Evolutionary conservation across 92 coral and sea anemone genomes (phyloP), one percentile per base, ranked within the genome.

Genomic region (Palythoa grandis): DNA sequence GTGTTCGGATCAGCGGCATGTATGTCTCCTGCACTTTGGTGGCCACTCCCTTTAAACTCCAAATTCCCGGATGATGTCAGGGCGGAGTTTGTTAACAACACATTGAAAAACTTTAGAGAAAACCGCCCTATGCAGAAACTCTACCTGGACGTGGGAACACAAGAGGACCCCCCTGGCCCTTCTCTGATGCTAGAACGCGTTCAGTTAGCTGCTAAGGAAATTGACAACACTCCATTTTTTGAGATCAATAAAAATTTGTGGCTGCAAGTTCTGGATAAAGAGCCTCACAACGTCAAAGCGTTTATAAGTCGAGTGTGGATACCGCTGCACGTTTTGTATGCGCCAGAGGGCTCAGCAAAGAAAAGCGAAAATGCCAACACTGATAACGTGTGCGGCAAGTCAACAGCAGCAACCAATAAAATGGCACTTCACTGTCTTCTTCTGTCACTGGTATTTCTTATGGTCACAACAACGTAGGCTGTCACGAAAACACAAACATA

Each of bases 1-100:
- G 78, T 83, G 35, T 89, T 89, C 50, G 92, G 92, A 54, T 84
- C 92, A 89, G 92, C 92, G 86, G 92, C 92, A 11, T 89, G 92
- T 53, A 77, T 89, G 86, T 89, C 92, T 54, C 88, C 92, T 38
- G 84, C 92, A 85, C 70, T 89, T 58, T 89, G 92, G 92, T 89
- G 92, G 92, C 92, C 92, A 3, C 77, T 89, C 39, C 92, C 92
- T 19, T 77, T 57, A 70, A 85, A 89, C 75, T 77, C 69, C 13
- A 84, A 47, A 38, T 89, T 67, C 68, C 92, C 92, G 76, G 88
- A 89, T 77, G 92, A 89, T 61, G 82, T 77, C 24, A 16, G 50
- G 39, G 75, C 82, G 54, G 92, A 89, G 52, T 89, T 84, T 75
- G 52, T 79, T 9, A 84, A 53, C 16, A 43, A 24, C 22, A 89